These are phyloP conservation scores for Prionace glauca DNA, from an alignment of 2,797 vertebrate species.

Conservation along the genomic window DNA sequence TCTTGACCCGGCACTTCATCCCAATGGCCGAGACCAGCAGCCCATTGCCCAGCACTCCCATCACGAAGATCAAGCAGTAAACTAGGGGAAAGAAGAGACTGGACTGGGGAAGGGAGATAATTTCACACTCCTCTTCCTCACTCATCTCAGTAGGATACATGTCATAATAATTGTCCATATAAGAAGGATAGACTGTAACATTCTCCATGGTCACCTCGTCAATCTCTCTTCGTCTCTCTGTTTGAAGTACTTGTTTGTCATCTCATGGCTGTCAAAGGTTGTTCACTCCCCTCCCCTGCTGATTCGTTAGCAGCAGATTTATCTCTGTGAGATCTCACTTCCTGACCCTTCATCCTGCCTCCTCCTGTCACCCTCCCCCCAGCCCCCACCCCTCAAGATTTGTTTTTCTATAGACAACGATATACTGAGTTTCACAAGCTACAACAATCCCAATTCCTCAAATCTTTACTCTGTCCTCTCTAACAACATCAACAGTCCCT, in stretches of 20 bases:
- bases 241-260: background rate
- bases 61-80: slow-evolving; percentile 55
- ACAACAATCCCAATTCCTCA: background rate
- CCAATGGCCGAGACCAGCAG: slow-evolving; percentile 51
- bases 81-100: slow-evolving; percentile 52
- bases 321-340: background rate
- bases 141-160: background rate
- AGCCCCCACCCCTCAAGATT: background rate
- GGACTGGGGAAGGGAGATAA: slow-evolving; percentile 41
- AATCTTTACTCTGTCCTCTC: background rate
- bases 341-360: background rate
- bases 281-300: no score
- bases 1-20: slow-evolving; percentile 50
- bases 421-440: background rate
- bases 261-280: background rate
- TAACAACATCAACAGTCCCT: no score
- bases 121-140: slow-evolving; percentile 38
- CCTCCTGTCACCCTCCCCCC: no score
- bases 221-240: background rate
- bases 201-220: background rate
- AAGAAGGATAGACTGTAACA: background rate
- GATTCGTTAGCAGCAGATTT: background rate
- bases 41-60: slow-evolving; percentile 55
- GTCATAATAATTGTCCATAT: background rate
- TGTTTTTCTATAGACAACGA: background rate